Percentiles rank a stretch among this genome's conserved stretches.
phyloP scores from a whole-genome alignment of 1,140 invertebrate genomes.

The Sarcophaga peregrina region DNA sequence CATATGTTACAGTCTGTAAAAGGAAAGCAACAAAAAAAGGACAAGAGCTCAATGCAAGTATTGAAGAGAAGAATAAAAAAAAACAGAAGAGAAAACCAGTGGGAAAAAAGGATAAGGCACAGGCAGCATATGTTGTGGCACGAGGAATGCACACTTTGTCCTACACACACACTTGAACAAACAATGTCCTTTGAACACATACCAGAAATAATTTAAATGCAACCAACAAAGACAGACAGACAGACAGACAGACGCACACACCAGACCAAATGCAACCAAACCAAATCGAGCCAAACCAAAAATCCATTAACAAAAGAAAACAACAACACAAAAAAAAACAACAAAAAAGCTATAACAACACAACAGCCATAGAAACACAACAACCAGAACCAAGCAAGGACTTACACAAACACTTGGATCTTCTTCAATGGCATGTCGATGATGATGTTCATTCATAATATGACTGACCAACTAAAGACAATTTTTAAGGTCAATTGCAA shows the following conservation, averaged over 20 bases:
- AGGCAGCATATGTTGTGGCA: background rate
- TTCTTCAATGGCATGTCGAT: background rate
- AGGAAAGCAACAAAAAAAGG: background rate
- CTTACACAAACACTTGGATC: background rate
- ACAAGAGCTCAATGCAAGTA: background rate
- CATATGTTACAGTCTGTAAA: conserved; percentile 4
- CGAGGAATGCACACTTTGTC: background rate
- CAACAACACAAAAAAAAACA: background rate
- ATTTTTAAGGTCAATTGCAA: conserved; percentile 28
- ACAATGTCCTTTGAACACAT: conserved; percentile 32
- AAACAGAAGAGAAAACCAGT: conserved; percentile 7
- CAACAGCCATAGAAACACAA: background rate
- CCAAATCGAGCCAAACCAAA: background rate
- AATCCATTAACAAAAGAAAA: background rate
- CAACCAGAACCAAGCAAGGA: background rate
- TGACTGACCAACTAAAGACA: background rate
- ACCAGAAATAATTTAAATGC: conserved; percentile 39
- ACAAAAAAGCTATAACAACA: background rate
- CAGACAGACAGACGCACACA: background rate
- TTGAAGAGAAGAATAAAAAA: background rate
- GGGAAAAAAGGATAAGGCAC: conserved; percentile 9
- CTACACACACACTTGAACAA: background rate
- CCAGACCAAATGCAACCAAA: background rate
- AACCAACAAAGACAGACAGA: background rate
- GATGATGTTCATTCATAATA: background rate